These are phyloP conservation scores for Phrynocephalus guinanensis DNA, from an alignment of 2,797 vertebrate genomes.

Conservation along the genomic window DNA sequence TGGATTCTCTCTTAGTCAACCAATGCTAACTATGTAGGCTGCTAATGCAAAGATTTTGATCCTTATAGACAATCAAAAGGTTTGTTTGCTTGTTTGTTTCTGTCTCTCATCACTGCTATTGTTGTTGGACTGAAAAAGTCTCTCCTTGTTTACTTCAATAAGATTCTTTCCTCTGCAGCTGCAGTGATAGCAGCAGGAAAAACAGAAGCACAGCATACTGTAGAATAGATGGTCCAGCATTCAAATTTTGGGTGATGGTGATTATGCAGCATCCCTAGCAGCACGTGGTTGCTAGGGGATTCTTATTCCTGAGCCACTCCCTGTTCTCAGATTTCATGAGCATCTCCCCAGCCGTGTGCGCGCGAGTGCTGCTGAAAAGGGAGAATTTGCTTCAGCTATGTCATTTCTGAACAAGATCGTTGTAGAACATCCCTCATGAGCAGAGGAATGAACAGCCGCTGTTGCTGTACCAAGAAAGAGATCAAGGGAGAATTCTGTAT, in stretches of 20 bases:
- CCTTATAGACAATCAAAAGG: too few relatives aligned
- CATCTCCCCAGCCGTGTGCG: slow-evolving; percentile 58
- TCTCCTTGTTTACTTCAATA: slow-evolving; percentile 16
- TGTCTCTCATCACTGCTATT: background rate
- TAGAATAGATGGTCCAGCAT: slow-evolving; percentile 30
- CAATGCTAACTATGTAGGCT: too few relatives aligned
- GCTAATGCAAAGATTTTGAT: background rate
- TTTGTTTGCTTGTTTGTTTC: slow-evolving; percentile 1
- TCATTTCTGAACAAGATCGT: slow-evolving; percentile 27
- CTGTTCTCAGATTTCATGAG: slow-evolving; percentile 53
- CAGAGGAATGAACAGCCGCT: background rate
- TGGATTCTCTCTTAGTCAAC: too few relatives aligned
- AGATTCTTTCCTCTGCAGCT: slow-evolving; percentile 19
- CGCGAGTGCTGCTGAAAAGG: slow-evolving; percentile 47
- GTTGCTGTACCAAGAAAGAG: background rate
- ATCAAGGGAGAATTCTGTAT: background rate
- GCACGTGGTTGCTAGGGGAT: slow-evolving; percentile 63
- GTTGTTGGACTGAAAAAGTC: background rate
- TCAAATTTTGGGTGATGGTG: slow-evolving; percentile 59
- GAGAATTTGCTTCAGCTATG: slow-evolving; percentile 37
- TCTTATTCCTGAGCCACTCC: slow-evolving; percentile 63
- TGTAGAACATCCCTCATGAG: slow-evolving; percentile 19
- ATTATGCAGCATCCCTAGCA: slow-evolving; percentile 60
- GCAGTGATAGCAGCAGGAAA: slow-evolving; percentile 49
- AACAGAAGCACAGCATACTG: slow-evolving; percentile 11